Percentiles rank a stretch among this genome's conserved stretches.
These are phyloP conservation scores for Strongylocentrotus purpuratus DNA, from an alignment of 35 echinoderm and acorn worm species.

Conservation along the genomic window DNA sequence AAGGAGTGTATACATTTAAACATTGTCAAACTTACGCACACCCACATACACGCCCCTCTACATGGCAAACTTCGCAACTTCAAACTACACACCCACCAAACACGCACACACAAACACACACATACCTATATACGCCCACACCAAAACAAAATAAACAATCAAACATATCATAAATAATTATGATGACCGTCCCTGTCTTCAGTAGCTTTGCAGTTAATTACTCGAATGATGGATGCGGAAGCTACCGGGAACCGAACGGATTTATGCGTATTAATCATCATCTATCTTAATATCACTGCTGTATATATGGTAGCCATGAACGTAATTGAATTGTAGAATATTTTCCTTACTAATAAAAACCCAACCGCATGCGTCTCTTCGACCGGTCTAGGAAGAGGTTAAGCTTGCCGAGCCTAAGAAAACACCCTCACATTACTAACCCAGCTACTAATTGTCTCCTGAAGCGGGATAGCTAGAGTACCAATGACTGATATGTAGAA, in stretches of 20 bases:
- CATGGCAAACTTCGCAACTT: no score
- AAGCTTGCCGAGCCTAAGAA: background rate
- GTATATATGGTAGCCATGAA: background rate
- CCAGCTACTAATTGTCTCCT: background rate
- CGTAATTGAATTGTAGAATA: slow-evolving; percentile 1
- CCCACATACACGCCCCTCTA: background rate
- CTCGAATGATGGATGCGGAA: background rate
- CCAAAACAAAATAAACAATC: background rate
- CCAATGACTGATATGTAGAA: no score
- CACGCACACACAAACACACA: background rate
- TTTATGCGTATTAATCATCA: slow-evolving; percentile 4
- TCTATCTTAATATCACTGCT: background rate
- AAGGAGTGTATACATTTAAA: no score
- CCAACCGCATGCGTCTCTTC: background rate
- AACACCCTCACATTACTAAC: background rate
- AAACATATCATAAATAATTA: background rate
- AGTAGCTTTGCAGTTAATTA: background rate
- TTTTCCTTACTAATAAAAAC: slow-evolving; percentile 19
- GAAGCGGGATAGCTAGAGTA: background rate
- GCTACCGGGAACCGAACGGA: background rate
- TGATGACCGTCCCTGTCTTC: background rate
- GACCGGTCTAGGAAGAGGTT: background rate
- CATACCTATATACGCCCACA: background rate
- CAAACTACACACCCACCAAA: background rate
- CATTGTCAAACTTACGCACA: background rate